Percentiles rank a stretch among this genome's conserved stretches.
phyloP scores from a whole-genome alignment of 2,888 invertebrate species.

The Epinotia brunnichana region DNA sequence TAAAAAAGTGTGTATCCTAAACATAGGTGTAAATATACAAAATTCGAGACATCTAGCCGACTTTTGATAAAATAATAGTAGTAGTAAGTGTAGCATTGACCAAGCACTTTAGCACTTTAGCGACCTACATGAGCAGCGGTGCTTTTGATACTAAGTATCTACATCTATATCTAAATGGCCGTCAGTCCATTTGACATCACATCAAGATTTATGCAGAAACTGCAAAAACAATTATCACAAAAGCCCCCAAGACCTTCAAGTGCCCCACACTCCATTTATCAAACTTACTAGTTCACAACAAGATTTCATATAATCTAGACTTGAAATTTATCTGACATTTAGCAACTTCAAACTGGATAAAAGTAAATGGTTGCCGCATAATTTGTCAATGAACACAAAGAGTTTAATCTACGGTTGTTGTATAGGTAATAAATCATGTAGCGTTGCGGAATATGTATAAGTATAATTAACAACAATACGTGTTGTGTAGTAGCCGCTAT shows the following conservation, averaged over 20 bases:
- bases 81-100: neutral
- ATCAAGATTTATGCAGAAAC: constrained; percentile 12
- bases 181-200: constrained; percentile 14
- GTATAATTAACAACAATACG: constrained; percentile 38
- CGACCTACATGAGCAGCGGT: neutral
- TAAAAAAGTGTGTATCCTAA: too few relatives aligned
- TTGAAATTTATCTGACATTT: constrained; percentile 46
- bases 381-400: constrained; percentile 78
- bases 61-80: neutral
- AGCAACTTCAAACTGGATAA: constrained; percentile 59
- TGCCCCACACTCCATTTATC: constrained; percentile 37
- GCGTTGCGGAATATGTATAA: constrained; percentile 42
- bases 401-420: constrained; percentile 66
- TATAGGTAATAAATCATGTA: constrained; percentile 37
- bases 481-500: constrained; percentile 20
- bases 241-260: constrained; percentile 24
- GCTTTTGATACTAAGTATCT: constrained; percentile 17
- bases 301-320: constrained; percentile 37
- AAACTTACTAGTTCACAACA: constrained; percentile 35
- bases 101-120: neutral
- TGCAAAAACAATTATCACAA: constrained; percentile 27
- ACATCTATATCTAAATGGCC: neutral
- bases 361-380: constrained; percentile 71
- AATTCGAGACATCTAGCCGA: neutral
- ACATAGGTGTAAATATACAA: too few relatives aligned